Conservation (phyloP, 1,140 invertebrate genomes). For the Trichoplusia ni region DNA sequence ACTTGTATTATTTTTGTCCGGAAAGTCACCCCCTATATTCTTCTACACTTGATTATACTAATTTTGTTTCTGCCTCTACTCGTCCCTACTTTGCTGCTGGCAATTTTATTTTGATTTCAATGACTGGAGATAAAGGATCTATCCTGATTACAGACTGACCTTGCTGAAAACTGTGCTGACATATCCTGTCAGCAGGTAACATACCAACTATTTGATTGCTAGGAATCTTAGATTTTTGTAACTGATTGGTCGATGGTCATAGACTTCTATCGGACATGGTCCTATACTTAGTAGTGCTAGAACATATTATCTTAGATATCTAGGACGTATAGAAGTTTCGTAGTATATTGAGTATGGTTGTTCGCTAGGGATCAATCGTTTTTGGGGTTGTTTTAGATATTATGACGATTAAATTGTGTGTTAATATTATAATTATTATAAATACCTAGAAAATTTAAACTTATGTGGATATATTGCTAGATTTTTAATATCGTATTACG, state of each 20-base stretch:
- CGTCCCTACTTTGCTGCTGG: constrained; percentile 33
- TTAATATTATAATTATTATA: constrained; percentile 44
- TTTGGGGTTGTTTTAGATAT: constrained; percentile 39
- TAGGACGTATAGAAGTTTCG: constrained; percentile 40
- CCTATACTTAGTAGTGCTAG: constrained; percentile 69
- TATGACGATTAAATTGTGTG: constrained; percentile 32
- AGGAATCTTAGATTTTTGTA: constrained; percentile 71
- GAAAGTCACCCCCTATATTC: constrained; percentile 12
- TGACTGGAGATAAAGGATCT: constrained; percentile 53
- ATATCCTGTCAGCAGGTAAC: constrained; percentile 81
- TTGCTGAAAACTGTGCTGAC: constrained; percentile 80
- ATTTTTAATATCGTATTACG: constrained; percentile 32
- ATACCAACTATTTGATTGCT: constrained; percentile 65
- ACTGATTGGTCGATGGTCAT: constrained; percentile 57
- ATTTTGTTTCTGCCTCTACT: constrained; percentile 28
- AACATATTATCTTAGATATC: constrained; percentile 46
- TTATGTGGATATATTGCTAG: constrained; percentile 42
- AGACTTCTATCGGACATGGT: constrained; percentile 49
- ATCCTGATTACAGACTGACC: constrained; percentile 79
- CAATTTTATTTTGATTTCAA: constrained; percentile 29
- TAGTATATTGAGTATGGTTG: constrained; percentile 36
- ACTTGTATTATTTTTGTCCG: too few species aligned
- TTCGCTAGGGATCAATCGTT: constrained; percentile 46
- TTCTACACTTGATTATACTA: constrained; percentile 18
- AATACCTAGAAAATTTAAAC: constrained; percentile 45